Evolutionary conservation across 2,113 vertebrate genomes (phyloP), one percentile per base, ranked within the genome.

Genomic region (Nothobranchius kuhntae): DNA sequence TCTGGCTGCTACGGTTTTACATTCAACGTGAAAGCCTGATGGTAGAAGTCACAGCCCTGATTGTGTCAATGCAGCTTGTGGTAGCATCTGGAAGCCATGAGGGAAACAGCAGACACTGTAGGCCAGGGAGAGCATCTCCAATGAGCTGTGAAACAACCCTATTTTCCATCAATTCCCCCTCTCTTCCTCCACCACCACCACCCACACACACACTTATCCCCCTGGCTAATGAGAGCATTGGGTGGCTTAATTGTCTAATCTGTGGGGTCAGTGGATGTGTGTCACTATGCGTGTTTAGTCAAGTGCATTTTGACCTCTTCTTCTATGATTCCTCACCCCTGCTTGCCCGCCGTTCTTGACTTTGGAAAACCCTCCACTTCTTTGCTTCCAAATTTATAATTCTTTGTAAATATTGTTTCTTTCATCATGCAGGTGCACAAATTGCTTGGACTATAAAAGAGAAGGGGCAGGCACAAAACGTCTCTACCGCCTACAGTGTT

Each of bases 61-160:
- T 64, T 73, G 62, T 84, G 70, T 85, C 83, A 75, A 63, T 52
- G 65, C 58, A 81, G 68, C 78, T 79, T 66, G 71, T 68, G 81
- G 73, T 82, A 82, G 90, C 92, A 93, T 93, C 91, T 93, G 92
- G 92, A 92, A 92, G 78, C 86, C 86, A 91, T 91, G 92, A 92
- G 91, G 84, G 81, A 82, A 82, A 82, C 78, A 85, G 84, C 86
- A 91, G 90, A 91, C 85, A 87, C 75, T 88, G 85, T 68, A 80
- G 84, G 82, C 85, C 83, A 77, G 82, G 69, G 87, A 84, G 86
- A 92, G 83, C 90, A 86, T 90, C 91, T 89, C 87, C 91, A 93
- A 92, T 93, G 92, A 93, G 89, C 90, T 93, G 91, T 92, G 91
- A 92, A 92, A 89, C 89, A 90, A 92, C 81, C 82, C 86, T 78